Conservation (phyloP, 2,797 vertebrate species). For the Podarcis lilfordi region DNA sequence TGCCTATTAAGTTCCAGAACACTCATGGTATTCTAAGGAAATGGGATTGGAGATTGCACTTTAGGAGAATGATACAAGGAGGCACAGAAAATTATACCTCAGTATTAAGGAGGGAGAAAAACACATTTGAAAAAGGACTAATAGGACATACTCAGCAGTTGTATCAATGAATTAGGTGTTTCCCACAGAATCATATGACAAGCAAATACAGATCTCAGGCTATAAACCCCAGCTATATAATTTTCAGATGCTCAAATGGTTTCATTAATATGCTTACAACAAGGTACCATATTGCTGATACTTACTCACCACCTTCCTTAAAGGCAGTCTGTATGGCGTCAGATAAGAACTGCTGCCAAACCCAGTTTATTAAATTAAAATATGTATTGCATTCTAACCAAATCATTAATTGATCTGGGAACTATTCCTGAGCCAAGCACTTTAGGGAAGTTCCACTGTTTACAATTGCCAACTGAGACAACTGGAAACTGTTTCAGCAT, state of each 20-base stretch:
- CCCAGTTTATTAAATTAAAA: background rate
- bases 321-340: background rate
- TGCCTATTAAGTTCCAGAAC: background rate
- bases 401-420: background rate
- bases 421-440: background rate
- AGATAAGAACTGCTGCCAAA: background rate
- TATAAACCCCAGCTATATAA: slow-evolving; percentile 21
- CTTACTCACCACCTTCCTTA: background rate
- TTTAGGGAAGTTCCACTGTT: background rate
- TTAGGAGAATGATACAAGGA: background rate
- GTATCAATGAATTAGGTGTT: background rate
- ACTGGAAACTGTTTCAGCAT: background rate
- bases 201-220: background rate
- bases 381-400: background rate
- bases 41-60: background rate
- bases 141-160: background rate
- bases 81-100: slow-evolving; percentile 19
- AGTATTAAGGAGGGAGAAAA: background rate
- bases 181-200: background rate
- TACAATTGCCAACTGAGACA: background rate
- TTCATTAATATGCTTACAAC: background rate
- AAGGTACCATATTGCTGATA: background rate
- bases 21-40: background rate
- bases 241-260: background rate
- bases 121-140: background rate